Evolutionary conservation across 2,797 vertebrate species (phyloP), one percentile per base, ranked within the genome.

Genomic region (Delichon dasypus): DNA sequence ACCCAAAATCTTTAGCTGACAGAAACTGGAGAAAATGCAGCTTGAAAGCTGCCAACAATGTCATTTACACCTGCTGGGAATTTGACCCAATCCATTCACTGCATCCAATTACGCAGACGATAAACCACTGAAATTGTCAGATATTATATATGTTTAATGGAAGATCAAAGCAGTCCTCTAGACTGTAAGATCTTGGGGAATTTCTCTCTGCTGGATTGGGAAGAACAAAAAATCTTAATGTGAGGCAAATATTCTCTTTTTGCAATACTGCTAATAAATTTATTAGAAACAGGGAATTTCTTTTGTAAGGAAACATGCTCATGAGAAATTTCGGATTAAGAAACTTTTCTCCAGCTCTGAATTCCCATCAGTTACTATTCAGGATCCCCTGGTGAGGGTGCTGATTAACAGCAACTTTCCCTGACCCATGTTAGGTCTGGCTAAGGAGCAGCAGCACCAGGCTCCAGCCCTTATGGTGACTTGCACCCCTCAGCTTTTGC

Each of bases 81-180:
- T 88, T 78, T 78, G 82, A 60, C 79, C 76, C 74, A 67, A 16
- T 75, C 38, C 53, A 60, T 82, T 87, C 64, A 47, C 50, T 64
- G 48, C 53, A 76, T 91, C 70, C 71, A 92, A 53, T 88, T 94
- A 83, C 32, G 45, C 55, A 88, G 66, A 81, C 0, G 5, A 81
- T 89, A 95, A 93, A 92, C 44, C 66, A 81, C 66, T 81, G 45
- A 66, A 89, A 87, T 75, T 67, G 53, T 79, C 67, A 82, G 36
- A 76, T 88, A 70, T 67, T 79, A 70, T 47, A 76, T 76, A 42
- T 53, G 45, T 84, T 62, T 88, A 94, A 67, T 66, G 55, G 55
- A 78, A 81, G 64, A 94, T 79, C 85, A 86, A 95, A 93, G 77
- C 64, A 79, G 16, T 36, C 34, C 61, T 60, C 74, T 70, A 50